Base-by-base conservation (phyloP, 2,888 invertebrate genomes). In the Rutpela maculata region DNA sequence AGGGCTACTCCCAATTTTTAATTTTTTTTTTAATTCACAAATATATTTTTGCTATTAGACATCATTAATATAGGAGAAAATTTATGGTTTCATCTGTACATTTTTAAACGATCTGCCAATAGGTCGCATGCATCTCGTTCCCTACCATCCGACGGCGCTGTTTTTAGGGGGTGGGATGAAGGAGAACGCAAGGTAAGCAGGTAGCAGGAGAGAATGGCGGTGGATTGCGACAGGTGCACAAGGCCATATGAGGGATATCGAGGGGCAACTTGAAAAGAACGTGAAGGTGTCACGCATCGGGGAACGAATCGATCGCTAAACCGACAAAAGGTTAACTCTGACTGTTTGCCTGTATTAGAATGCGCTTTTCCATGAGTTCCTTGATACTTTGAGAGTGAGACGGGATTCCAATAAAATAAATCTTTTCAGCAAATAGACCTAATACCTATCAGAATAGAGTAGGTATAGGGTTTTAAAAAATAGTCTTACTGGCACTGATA, bases 221-320 rank as follows among this genome's bases (percentile, higher is more conserved):
- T 62, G 67, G 72, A 62, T 71, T 63, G 78, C 75, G 82, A 81
- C 81, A 82, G 82, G 82, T 82, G 82, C 79, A 77, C 77, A 60
- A 77, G 65, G 74, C 69, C 76, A 74, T 66, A 70, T 50, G 67
- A 72, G 71, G 59, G 73, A 75, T 74, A 68, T 62, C 76, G 75
- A 62, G 62, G 60, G 75, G 72, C 73, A 66, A 66, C 73, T 56
- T 73, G 77, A 79, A 80, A 80, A 79, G 81, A 80, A 82, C 79
- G 78, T 75, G 82, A 70, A 83, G 84, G 83, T 84, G 85, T 84
- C 86, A 85, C 85, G 86, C 85, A 84, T 84, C 84, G 82, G 76
- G 78, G 81, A 82, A 78, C 81, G 76, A 83, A 86, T 86, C 86
- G 86, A 86, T 86, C 83, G 83, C 22, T 71, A 76, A 71, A 82